phyloP scores from a whole-genome alignment of 2,797 vertebrate genomes.

The Sebastes baramenuke region DNA sequence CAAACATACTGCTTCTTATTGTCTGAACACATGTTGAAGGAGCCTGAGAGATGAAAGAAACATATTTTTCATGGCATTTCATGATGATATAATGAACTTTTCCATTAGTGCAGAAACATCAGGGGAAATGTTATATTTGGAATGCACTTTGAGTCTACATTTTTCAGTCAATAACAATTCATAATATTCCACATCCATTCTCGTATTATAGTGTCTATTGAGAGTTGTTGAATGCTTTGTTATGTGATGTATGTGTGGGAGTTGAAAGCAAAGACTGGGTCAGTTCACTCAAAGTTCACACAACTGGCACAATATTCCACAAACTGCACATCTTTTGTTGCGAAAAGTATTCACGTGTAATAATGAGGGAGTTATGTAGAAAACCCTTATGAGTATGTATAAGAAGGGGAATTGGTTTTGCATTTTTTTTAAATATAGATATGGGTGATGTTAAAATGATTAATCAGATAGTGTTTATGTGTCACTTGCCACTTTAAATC shows the following conservation, averaged over 20 bases:
- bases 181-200: background rate
- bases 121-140: background rate
- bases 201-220: background rate
- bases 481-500: constrained; percentile 38
- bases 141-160: background rate
- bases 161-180: background rate
- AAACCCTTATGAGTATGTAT: background rate
- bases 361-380: background rate
- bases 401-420: background rate
- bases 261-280: background rate
- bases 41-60: background rate
- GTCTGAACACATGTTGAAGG: background rate
- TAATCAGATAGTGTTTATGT: constrained; percentile 26
- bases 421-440: background rate
- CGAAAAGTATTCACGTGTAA: background rate
- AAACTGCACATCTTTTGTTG: background rate
- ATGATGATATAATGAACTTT: background rate
- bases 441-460: constrained; percentile 17
- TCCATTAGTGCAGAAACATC: background rate
- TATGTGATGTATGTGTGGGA: background rate
- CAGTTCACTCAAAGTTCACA: constrained; percentile 6
- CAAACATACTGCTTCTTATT: background rate
- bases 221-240: background rate
- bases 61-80: background rate
- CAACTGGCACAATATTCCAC: background rate